phyloP scores from a whole-genome alignment of 2,113 vertebrate species.

The Percina caprodes region DNA sequence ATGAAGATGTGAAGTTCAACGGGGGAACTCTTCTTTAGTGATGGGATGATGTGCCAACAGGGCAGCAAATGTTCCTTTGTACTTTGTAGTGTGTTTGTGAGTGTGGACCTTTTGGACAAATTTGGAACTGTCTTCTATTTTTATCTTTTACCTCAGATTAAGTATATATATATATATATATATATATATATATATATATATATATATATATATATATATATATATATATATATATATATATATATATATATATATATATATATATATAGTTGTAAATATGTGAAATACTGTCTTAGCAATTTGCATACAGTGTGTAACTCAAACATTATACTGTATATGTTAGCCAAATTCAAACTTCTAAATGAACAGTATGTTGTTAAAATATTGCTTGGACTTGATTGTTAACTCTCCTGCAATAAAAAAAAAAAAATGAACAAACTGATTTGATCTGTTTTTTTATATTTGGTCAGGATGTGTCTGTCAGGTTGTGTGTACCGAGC shows the following conservation, averaged over 20 bases:
- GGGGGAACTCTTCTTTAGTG: conserved; percentile 18
- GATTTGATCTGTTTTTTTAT: conserved; percentile 48
- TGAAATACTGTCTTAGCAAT: conserved; percentile 60
- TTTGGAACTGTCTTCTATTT: conserved; percentile 51
- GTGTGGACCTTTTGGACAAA: conserved; percentile 60
- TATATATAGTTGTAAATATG: conserved; percentile 69
- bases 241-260: not conserved
- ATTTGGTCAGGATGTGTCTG: conserved; percentile 40
- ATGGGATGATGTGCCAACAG: conserved; percentile 56
- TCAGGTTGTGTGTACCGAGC: conserved; percentile 56
- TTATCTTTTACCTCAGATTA: conserved; percentile 55
- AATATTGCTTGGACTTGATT: conserved; percentile 45
- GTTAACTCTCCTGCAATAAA: conserved; percentile 69
- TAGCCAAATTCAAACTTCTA: conserved; percentile 49
- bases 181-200: not conserved
- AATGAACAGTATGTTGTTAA: conserved; percentile 12
- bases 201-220: not conserved
- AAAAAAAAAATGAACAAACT: conserved; percentile 36
- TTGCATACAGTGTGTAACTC: conserved; percentile 50
- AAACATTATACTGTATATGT: conserved; percentile 11
- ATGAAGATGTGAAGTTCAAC: not conserved
- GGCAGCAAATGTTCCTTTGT: conserved; percentile 53
- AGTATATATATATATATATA: not conserved
- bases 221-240: not conserved
- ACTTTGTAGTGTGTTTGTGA: conserved; percentile 12